These are phyloP conservation scores for Tachina grossa DNA, from an alignment of 2,888 invertebrate genomes.

Conservation along the genomic window DNA sequence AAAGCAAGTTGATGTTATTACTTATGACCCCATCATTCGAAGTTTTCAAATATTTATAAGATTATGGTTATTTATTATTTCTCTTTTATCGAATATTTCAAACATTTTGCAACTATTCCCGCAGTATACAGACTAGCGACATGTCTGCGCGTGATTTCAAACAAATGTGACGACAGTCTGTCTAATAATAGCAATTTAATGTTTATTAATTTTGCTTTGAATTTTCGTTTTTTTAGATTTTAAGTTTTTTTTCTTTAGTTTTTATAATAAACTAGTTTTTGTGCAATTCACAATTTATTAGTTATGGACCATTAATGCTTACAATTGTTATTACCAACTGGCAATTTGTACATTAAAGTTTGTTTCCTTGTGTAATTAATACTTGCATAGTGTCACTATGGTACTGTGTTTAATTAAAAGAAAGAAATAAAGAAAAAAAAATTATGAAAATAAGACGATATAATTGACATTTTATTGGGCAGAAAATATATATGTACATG, in stretches of 20 bases:
- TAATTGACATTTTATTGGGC: background rate
- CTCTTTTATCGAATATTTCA: background rate
- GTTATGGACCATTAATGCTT: constrained; percentile 42
- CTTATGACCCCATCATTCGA: background rate
- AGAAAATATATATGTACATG: background rate
- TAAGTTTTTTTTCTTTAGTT: background rate
- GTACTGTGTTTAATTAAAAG: background rate
- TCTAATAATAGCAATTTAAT: constrained; percentile 7
- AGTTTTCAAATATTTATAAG: background rate
- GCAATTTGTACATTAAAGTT: constrained; percentile 17
- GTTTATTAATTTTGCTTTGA: background rate
- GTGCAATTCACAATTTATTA: constrained; percentile 48
- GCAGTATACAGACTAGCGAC: background rate
- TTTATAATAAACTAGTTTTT: constrained; percentile 11
- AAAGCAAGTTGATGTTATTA: background rate
- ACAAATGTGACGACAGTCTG: constrained; percentile 26
- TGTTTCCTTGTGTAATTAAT: constrained; percentile 21
- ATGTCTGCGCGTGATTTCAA: background rate
- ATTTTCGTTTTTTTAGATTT: background rate
- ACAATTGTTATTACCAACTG: constrained; percentile 32
- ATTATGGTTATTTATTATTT: background rate
- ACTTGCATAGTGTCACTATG: background rate
- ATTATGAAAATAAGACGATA: background rate
- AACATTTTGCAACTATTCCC: background rate
- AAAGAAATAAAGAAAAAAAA: background rate